Evolutionary conservation across 2,888 invertebrate species (phyloP).

Genomic region (Venustoraphidia nigricollis): DNA sequence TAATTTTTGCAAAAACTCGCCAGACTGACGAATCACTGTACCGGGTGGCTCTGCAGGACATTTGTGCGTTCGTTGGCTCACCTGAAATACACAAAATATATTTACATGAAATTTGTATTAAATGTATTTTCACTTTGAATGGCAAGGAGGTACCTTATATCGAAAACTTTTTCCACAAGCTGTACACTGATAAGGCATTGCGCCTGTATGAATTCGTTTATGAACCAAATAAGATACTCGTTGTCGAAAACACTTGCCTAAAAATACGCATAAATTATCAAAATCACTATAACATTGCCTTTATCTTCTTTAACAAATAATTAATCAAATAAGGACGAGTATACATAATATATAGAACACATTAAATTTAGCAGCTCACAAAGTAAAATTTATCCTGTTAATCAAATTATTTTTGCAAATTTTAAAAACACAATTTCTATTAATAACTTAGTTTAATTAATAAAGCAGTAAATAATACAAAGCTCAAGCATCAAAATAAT

Average conservation of each 20-base stretch:
- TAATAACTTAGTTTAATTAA: no score
- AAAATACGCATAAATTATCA: conserved; percentile 14
- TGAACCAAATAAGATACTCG: conserved; percentile 75
- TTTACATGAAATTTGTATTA: neutral
- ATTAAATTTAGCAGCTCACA: no score
- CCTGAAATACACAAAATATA: conserved; percentile 27
- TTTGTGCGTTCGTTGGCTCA: conserved; percentile 71
- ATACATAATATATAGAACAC: no score
- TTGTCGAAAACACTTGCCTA: conserved; percentile 77
- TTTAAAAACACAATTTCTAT: no score
- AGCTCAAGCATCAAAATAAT: no score
- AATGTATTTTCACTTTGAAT: neutral
- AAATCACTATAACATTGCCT: neutral
- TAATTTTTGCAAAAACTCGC: conserved; percentile 34
- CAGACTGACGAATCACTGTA: conserved; percentile 31
- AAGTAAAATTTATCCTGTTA: no score
- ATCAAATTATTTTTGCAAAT: no score
- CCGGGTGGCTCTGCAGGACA: conserved; percentile 49
- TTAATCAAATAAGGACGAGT: no score
- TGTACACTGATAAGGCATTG: conserved; percentile 73
- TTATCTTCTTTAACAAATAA: no score
- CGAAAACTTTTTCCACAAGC: conserved; percentile 67
- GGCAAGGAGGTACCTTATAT: conserved; percentile 43
- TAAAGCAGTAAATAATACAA: no score
- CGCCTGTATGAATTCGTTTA: conserved; percentile 68